phyloP scores from a whole-genome alignment of 37 sponge, comb jelly and placozoan genomes.

The Halichondria panicea region DNA sequence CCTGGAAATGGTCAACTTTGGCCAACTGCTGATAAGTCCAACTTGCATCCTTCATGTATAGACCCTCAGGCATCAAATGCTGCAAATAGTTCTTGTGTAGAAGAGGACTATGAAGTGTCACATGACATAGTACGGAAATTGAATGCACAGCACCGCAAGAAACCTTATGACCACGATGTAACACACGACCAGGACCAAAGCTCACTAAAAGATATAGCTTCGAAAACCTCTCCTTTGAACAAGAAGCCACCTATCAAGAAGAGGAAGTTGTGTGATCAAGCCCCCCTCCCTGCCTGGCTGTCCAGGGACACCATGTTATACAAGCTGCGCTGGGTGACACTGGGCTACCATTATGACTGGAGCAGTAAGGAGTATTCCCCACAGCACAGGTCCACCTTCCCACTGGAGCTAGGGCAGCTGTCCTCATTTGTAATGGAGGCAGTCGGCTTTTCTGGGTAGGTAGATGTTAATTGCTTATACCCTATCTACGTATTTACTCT shows the following conservation, averaged over 20 bases:
- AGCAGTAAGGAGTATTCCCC: constrained; percentile 70
- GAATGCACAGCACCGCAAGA: no score
- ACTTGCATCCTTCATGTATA: background rate
- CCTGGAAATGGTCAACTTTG: constrained; percentile 56
- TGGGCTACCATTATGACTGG: constrained; percentile 98
- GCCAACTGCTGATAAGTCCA: constrained; percentile 14
- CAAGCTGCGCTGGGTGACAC: constrained; percentile 87
- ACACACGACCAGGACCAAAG: no score
- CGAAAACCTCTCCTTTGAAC: background rate
- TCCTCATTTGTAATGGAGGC: constrained; percentile 59
- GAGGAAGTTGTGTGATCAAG: no score
- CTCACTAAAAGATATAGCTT: background rate
- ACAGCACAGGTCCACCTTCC: constrained; percentile 59
- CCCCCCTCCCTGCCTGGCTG: no score
- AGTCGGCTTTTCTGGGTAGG: constrained; percentile 64
- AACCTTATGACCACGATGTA: no score
- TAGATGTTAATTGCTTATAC: background rate
- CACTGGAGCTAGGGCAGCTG: constrained; percentile 65
- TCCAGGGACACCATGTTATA: constrained; percentile 28
- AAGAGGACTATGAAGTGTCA: no score
- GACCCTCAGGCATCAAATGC: background rate
- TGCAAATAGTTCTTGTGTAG: background rate
- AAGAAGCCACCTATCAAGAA: background rate
- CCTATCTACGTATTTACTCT: background rate
- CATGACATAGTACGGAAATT: no score